Evolutionary conservation across 1,140 invertebrate species (phyloP), one percentile per base, ranked within the genome.

Genomic region (Contarinia nasturtii): DNA sequence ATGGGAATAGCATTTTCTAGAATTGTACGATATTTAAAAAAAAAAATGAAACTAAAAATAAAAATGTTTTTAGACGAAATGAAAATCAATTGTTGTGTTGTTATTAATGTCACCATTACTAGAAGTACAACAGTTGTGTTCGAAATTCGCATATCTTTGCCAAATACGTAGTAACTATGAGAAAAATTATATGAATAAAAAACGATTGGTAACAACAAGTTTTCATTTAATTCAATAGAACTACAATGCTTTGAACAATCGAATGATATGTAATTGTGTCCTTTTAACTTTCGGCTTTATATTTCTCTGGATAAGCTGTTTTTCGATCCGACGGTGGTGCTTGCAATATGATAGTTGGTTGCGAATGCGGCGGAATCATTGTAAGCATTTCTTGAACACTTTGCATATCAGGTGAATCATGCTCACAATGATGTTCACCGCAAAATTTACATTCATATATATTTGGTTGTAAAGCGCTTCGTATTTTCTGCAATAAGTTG

Each of bases 401-500:
- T 15, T 43, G 20, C 7, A 43, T 40, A 2, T 63, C 61, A 0
- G 58, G 54, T 48, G 54, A 62, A 45, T 64, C 61, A 55, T 67
- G 65, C 27, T 27, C 65, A 51, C 65, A 67, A 46, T 67, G 64
- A 52, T 67, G 64, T 44, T 64, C 61, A 5, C 69, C 69, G 51
- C 73, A 75, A 8, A 71, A 62, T 51, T 70, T 69, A 51, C 74
- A 76, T 48, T 73, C 72, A 37, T 72, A 69, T 41, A 75, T 70
- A 46, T 71, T 67, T 12, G 74, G 72, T 38, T 67, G 68, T 10
- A 74, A 60, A 1, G 74, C 65, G 49, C 66, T 68, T 44, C 64
- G 63, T 4, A 76, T 52, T 67, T 72, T 75, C 74, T 76, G 52
- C 12, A 53, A 56, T 51, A 48, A 21, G 42, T 45, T n/a, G n/a